A percentile compares a stretch with the other conserved stretches of the same genome.
Conservation (phyloP, 1,140 invertebrate species). For the Pseudomyrmex sp. region DNA sequence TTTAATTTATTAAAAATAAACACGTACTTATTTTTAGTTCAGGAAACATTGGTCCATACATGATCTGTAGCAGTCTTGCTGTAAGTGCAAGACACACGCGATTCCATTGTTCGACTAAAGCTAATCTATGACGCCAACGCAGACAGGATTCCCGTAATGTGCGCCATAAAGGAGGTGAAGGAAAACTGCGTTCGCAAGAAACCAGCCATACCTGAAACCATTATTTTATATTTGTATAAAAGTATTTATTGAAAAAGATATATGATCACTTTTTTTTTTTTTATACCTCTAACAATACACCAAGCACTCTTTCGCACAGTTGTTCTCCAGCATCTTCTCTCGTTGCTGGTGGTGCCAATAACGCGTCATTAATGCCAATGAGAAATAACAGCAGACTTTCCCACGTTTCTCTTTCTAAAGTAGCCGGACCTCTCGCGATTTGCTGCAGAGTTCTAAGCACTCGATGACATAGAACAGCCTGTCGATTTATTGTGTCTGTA, state of each 20-base stretch:
- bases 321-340: conserved; percentile 98
- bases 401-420: conserved; percentile 95
- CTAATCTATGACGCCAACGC: conserved; percentile 96
- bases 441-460: conserved; percentile 95
- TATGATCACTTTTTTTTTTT: neutral
- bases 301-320: conserved; percentile 96
- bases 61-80: conserved; percentile 92
- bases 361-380: conserved; percentile 95
- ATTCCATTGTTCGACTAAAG: conserved; percentile 98
- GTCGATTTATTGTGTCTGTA: conserved; percentile 95
- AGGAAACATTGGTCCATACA: conserved; percentile 95
- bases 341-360: conserved; percentile 95
- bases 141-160: conserved; percentile 96
- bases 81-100: conserved; percentile 96
- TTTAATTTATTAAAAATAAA: conserved; percentile 47
- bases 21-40: conserved; percentile 92
- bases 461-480: conserved; percentile 97
- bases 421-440: conserved; percentile 92
- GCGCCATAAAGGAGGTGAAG: conserved; percentile 97
- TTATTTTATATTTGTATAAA: conserved; percentile 8
- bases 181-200: conserved; percentile 95
- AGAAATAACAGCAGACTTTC: conserved; percentile 95
- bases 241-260: too few species aligned
- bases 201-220: conserved; percentile 92
- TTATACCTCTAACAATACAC: conserved; percentile 94